These are phyloP conservation scores for Cyaniris semiargus DNA, from an alignment of 2,888 invertebrate species.

Conservation along the genomic window DNA sequence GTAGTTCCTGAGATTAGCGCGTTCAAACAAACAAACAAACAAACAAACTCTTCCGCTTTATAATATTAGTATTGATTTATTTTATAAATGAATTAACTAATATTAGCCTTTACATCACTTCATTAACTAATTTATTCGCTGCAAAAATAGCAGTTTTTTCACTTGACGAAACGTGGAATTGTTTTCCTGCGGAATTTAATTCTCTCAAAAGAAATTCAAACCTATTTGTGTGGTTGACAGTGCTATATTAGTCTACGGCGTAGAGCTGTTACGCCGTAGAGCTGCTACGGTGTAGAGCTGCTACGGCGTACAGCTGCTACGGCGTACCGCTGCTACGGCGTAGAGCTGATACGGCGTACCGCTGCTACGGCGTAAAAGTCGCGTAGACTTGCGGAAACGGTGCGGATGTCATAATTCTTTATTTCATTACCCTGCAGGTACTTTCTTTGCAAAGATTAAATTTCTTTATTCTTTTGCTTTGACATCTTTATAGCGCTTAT, in stretches of 20 bases:
- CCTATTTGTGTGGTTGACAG: conserved; percentile 6
- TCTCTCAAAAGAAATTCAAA: conserved; percentile 5
- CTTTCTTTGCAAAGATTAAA: conserved; percentile 37
- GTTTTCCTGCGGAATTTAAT: neutral
- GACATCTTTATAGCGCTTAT: conserved; percentile 34
- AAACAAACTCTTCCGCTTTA: too few species aligned
- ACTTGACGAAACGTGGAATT: neutral
- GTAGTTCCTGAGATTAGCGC: too few species aligned
- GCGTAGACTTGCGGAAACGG: conserved; percentile 37
- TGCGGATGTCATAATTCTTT: conserved; percentile 44
- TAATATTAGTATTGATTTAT: too few species aligned
- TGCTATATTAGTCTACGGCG: neutral
- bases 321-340: neutral
- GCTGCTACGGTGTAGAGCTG: conserved; percentile 2
- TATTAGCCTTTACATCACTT: too few species aligned
- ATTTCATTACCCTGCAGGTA: conserved; percentile 44
- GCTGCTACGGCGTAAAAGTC: conserved; percentile 31
- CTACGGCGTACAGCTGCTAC: conserved; percentile 30
- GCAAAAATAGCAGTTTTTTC: neutral
- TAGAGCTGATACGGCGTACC: neutral
- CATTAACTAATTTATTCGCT: too few species aligned
- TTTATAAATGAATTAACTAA: too few species aligned
- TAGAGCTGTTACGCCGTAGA: neutral
- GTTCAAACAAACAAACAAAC: too few species aligned
- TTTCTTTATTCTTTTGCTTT: conserved; percentile 33